phyloP scores from a whole-genome alignment of 2,888 invertebrate genomes.

The Ochropleura plecta region DNA sequence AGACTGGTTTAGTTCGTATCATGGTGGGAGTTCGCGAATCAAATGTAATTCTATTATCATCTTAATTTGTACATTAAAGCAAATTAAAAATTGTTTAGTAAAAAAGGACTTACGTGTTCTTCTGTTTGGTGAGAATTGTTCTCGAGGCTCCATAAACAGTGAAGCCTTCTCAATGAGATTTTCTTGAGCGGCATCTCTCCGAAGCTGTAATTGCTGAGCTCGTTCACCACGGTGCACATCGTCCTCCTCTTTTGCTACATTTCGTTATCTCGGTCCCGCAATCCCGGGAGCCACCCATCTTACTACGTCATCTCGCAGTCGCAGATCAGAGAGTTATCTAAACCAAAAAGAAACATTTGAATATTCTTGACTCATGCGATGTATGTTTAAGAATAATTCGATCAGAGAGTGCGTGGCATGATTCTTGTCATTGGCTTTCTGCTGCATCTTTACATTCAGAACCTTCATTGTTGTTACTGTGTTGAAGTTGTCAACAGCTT shows the following conservation, averaged over 20 bases:
- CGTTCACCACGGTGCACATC: conserved; percentile 94
- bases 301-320: conserved; percentile 97
- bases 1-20: background rate
- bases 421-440: background rate
- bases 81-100: background rate
- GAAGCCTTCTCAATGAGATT: no score
- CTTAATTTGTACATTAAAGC: background rate
- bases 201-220: conserved; percentile 95
- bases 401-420: background rate
- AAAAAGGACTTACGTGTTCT: conserved; percentile 94
- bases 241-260: conserved; percentile 97
- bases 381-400: no score
- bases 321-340: conserved; percentile 97
- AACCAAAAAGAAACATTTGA: conserved; percentile 51
- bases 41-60: background rate
- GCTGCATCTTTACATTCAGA: conserved; percentile 92
- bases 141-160: no score
- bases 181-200: conserved; percentile 95
- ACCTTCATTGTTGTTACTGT: no score
- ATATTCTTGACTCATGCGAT: background rate
- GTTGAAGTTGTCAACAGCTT: no score
- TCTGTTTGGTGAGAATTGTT: conserved; percentile 98
- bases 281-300: conserved; percentile 94
- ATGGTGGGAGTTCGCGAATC: background rate
- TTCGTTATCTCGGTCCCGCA: conserved; percentile 95